phyloP scores from a whole-genome alignment of 2,797 vertebrate genomes.

The Gouania willdenowi region DNA sequence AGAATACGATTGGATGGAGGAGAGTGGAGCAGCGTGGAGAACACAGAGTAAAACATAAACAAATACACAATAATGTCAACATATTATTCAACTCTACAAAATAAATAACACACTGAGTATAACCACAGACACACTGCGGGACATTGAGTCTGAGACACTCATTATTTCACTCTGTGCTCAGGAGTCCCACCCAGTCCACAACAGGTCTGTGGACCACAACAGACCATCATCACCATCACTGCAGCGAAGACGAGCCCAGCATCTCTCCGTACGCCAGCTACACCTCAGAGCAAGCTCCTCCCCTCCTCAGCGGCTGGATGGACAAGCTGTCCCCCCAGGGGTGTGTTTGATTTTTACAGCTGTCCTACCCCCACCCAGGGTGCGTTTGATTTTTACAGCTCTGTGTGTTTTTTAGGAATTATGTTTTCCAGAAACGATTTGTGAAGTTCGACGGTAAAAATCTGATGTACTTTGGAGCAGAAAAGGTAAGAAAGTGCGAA shows the following conservation, averaged over 20 bases:
- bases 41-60: constrained; percentile 65
- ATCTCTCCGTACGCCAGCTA: constrained; percentile 97
- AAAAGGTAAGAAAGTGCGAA: no score
- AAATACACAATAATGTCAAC: no score
- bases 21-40: constrained; percentile 24
- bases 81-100: no score
- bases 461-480: constrained; percentile 91
- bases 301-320: constrained; percentile 88
- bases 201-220: no score
- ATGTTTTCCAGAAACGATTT: constrained; percentile 95
- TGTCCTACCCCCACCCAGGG: neutral
- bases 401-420: constrained; percentile 79
- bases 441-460: constrained; percentile 93
- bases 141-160: no score
- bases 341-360: constrained; percentile 45
- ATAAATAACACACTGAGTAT: no score
- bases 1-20: constrained; percentile 37
- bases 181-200: no score
- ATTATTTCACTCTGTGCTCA: no score
- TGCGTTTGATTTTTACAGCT: neutral
- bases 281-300: constrained; percentile 79
- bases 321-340: constrained; percentile 97
- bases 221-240: no score
- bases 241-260: constrained; percentile 87
- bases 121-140: no score